Percentiles rank a stretch among this genome's conserved stretches.
Conservation (phyloP, 2,888 invertebrate genomes). For the Falcaria lacertinaria region DNA sequence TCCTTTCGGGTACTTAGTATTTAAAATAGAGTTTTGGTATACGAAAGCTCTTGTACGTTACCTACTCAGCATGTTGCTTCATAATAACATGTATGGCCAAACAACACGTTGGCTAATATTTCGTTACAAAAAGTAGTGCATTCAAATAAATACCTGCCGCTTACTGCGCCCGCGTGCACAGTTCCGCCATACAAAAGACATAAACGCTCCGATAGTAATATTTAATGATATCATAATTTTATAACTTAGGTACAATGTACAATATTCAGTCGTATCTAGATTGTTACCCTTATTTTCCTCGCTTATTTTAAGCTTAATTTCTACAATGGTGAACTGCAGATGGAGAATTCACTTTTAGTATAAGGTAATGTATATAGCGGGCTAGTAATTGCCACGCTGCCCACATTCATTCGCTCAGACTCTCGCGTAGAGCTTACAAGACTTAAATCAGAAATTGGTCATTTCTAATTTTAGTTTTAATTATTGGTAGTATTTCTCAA, state of each 20-base stretch:
- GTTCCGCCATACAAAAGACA: background rate
- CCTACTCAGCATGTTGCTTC: background rate
- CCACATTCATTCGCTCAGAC: slow-evolving; percentile 17
- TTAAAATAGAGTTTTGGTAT: background rate
- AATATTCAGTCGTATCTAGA: background rate
- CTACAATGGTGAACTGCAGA: slow-evolving; percentile 4
- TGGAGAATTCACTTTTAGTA: slow-evolving; percentile 14
- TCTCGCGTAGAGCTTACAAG: slow-evolving; percentile 9
- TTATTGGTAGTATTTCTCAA: background rate
- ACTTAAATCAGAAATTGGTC: background rate
- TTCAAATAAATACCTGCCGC: background rate
- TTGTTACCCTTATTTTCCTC: background rate
- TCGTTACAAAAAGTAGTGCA: background rate
- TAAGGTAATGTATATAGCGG: slow-evolving; percentile 16
- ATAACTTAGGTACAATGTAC: background rate
- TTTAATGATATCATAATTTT: background rate
- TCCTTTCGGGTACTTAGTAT: background rate
- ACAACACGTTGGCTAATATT: background rate
- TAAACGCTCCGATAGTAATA: background rate
- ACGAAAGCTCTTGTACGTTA: background rate
- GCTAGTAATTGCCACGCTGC: slow-evolving; percentile 20
- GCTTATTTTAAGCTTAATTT: background rate
- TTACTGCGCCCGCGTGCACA: background rate
- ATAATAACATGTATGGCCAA: background rate
- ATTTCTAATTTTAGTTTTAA: background rate